Conservation (phyloP, 2,113 vertebrate species). For the Oreochromis spilurus region DNA sequence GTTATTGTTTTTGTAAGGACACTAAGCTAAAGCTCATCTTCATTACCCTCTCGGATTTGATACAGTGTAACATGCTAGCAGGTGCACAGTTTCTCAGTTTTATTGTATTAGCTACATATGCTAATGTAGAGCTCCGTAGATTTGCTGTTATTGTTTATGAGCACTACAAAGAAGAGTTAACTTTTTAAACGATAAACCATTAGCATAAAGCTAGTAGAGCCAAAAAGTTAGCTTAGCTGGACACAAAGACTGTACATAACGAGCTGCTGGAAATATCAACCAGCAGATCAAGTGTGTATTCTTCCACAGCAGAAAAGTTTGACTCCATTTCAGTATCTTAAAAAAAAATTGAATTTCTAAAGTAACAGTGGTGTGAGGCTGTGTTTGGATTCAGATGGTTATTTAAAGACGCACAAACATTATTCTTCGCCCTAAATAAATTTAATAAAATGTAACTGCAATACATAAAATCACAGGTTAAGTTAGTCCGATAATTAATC, state of each 20-base stretch:
- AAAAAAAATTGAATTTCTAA: background rate
- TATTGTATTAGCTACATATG: background rate
- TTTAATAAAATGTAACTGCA: background rate
- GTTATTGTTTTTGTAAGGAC: background rate
- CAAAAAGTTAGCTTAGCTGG: background rate
- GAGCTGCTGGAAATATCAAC: background rate
- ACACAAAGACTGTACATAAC: background rate
- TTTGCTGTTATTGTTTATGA: background rate
- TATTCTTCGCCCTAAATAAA: background rate
- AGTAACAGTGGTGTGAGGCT: background rate
- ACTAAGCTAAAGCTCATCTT: background rate
- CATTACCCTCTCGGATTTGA: background rate
- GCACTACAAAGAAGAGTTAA: background rate
- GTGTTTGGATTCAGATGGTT: background rate
- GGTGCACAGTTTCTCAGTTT: background rate
- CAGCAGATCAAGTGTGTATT: background rate
- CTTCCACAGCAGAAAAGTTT: background rate
- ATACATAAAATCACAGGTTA: background rate
- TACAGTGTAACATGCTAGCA: background rate
- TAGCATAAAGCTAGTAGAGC: background rate
- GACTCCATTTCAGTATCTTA: background rate
- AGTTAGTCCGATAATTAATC: background rate
- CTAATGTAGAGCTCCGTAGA: accelerated
- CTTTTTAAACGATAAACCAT: accelerated
- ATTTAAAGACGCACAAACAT: background rate